Base-by-base conservation (phyloP, 1,140 invertebrate genomes). In the Drosophila tsacasi region DNA sequence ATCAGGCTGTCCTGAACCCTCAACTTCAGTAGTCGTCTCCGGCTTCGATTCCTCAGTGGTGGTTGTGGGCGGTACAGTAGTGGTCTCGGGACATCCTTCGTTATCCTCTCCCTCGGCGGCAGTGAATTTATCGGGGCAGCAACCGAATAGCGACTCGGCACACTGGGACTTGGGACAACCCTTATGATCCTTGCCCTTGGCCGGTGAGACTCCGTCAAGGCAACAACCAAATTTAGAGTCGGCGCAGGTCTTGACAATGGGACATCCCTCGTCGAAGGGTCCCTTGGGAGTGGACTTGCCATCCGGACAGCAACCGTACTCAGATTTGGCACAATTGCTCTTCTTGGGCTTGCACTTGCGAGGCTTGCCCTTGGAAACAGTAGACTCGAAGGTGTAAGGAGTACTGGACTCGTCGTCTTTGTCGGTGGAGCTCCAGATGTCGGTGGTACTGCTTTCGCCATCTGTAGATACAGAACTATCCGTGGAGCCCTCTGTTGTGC, bases 251-350 rank as follows among this genome's bases (percentile, higher is more conserved):
- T 95, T 94, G 0, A 95, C 95, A 68, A 93, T 95, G 0, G 95
- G 94, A 89, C 97, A 98, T 19, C 96, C 97, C 94, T 96, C 95
- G 67, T 96, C 95, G 79, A 98, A 98, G 30, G 97, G 97, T 84
- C 98, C 98, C 82, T 94, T 93, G 27, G 98, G 97, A 7, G 95
- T 84, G 7, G 97, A 98, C 68, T 95, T 95, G 19, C 96, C 96
- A 93, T 99, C 98, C 19, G 96, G 96, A 93, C 98, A 99, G 91
- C 98, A 99, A 15, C 98, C 98, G 91, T 96, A 98, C 75, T 95
- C 93, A 15, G 96, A 95, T 25, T 94, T 95, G 19, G 94, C 94
- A 83, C 98, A 99, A 50, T 94, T 94, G 64, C 94, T 95, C 32
- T 93, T 94, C 76, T 93, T 94, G 0, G 94, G 91, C 81, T 95